Evolutionary conservation across 2,113 vertebrate species (phyloP).

Genomic region (Campylomormyrus numenius): DNA sequence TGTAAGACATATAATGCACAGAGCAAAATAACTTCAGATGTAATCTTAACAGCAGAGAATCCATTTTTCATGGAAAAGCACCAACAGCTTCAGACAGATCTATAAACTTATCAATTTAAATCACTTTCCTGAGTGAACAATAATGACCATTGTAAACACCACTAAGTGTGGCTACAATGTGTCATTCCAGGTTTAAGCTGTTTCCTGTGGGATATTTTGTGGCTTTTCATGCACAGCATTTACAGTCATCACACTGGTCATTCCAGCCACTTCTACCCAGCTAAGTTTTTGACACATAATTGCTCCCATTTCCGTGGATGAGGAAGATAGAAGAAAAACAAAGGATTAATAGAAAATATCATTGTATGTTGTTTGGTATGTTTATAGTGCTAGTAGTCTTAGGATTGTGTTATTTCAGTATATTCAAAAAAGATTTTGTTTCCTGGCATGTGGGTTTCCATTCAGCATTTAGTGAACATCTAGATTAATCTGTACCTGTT

Average conservation of each 20-base stretch:
- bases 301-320: not conserved
- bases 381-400: not conserved
- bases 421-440: not conserved
- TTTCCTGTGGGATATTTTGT: not conserved
- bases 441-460: not conserved
- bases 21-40: not conserved
- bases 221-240: not conserved
- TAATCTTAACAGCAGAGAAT: not conserved
- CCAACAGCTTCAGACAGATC: not conserved
- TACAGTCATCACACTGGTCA: not conserved
- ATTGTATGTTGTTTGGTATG: not conserved
- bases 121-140: not conserved
- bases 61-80: not conserved
- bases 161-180: not conserved
- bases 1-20: not conserved
- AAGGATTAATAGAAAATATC: not conserved
- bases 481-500: not conserved
- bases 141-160: not conserved
- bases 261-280: not conserved
- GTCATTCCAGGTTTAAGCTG: not conserved
- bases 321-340: not conserved
- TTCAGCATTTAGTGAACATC: not conserved
- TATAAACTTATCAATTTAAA: not conserved
- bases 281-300: not conserved
- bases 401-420: not conserved